Evolutionary conservation across 2,888 invertebrate species (phyloP), one percentile per base, ranked within the genome.

Genomic region (Limenitis arthemis): DNA sequence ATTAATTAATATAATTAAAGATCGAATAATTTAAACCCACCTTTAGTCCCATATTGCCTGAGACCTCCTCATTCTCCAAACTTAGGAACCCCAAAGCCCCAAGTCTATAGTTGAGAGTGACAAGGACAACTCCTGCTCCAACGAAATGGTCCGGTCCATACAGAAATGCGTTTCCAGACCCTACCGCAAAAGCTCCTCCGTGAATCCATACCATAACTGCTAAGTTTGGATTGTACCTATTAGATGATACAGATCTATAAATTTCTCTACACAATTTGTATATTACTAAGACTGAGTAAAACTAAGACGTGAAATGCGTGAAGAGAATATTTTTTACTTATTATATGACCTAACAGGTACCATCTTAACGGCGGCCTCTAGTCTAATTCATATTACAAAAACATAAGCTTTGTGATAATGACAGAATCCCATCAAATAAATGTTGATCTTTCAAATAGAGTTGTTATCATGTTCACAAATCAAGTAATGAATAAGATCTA

Each of bases 131-230:
- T 38, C 89, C 88, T 47, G 89, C 89, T 1, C 86, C 82, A 9
- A 91, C 86, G 34, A 91, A 72, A 61, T 89, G 89, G 60, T 90
- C 89, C 0, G 91, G 90, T 0, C 91, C 91, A 64, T 89, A 89
- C 5, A 88, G 77, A 65, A 89, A 89, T 0, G 89, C 86, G 65
- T 90, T 89, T 11, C 90, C 90, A 0, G 89, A 89, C 0, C 91
- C 91, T 60, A 88, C 88, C 0, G 88, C 83, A 59, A 89, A 91
- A 4, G 89, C 89, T 0, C 91, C 91, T 0, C 90, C 90, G 63
- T 91, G 91, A 44, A 91, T 83, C 89, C 89, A 91, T 3, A 91
- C 88, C 89, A 91, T 89, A 11, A 91, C 91, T 0, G 90, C 90
- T 33, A 89, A 66, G 51, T 86, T 86, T 0, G 88, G 88, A 64